phyloP scores from a whole-genome alignment of 1,140 invertebrate genomes.

The Zophobas atratus region DNA sequence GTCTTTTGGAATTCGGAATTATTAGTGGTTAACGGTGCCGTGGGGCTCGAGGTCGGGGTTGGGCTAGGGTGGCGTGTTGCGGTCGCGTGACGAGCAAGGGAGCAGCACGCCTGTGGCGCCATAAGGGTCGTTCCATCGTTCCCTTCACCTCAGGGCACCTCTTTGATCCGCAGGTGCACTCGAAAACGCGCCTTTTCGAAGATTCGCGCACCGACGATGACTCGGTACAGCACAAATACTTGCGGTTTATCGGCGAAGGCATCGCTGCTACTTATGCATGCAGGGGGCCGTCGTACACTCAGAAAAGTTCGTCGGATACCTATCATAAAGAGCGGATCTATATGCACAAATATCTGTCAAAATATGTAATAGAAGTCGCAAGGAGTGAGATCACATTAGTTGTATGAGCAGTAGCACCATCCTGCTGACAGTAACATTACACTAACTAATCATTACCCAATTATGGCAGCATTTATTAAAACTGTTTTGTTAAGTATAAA shows the following conservation, averaged over 20 bases:
- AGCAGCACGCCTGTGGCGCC: slow-evolving; percentile 40
- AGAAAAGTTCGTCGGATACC: no score
- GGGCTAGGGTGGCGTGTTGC: slow-evolving; percentile 1
- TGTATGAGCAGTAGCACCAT: no score
- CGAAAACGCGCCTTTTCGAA: slow-evolving; percentile 8
- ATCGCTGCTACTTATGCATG: slow-evolving; percentile 8
- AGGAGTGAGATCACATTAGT: no score
- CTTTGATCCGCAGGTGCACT: slow-evolving; percentile 21
- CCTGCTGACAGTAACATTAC: no score
- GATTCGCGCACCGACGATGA: background rate
- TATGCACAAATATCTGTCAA: no score
- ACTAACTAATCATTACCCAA: no score
- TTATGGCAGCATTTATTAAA: no score
- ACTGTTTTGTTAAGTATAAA: no score
- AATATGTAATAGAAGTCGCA: no score
- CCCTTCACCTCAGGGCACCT: slow-evolving; percentile 19
- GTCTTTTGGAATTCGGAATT: slow-evolving; percentile 16
- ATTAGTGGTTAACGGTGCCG: slow-evolving; percentile 25
- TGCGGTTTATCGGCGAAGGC: slow-evolving; percentile 15
- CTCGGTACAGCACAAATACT: slow-evolving; percentile 7
- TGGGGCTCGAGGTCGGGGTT: background rate
- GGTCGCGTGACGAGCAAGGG: slow-evolving; percentile 6
- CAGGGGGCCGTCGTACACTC: background rate
- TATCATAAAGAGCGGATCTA: no score
- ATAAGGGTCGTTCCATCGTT: slow-evolving; percentile 15